Base-by-base conservation (phyloP, 2,888 invertebrate species). In the Proisotoma minuta region DNA sequence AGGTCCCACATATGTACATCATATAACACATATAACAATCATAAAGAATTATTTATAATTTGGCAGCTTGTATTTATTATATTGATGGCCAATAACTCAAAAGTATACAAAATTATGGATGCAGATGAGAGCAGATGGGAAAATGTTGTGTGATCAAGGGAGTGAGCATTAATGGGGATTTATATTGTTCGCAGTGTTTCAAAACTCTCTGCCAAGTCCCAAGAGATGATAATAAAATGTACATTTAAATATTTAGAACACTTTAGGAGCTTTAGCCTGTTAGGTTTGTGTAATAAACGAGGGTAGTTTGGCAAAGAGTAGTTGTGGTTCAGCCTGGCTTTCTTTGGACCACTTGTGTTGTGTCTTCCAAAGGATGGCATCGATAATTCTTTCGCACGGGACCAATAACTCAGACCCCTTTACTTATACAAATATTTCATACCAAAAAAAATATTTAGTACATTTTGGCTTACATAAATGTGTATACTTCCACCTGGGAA, bases 401-500 rank as follows among this genome's bases (percentile, higher is more conserved):
- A 24, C 4, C 53, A 24, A 54, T 54, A 54, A 54, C 39, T 54
- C 39, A 54, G 53, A 29, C 39, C 22, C 27, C 39, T 39, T n/a
- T n/a, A n/a, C 34, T 29, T 26, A 28, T 47, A 10, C n/a, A 22
- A 22, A 23, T 34, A 54, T 54, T 54, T 54, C 39, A 54, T 54
- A 34, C 43, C n/a, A n/a, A n/a, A n/a, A n/a, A n/a, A n/a, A n/a
- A 43, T 43, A 18, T 43, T 43, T 43, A 43, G 43, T 43, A 43
- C 43, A 18, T 20, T 5, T 43, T 5, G 10, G 4, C n/a, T n/a
- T 4, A 43, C 10, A 43, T 43, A 43, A 43, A 43, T 57, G 39
- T 52, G 57, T 52, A 57, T 62, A 47, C n/a, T n/a, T n/a, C n/a
- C 62, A 58, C 62, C 62, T 62, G 62, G 58, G 53, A 57, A 60